phyloP scores from a whole-genome alignment of 2,888 invertebrate species.

The Pyrrhosoma nymphula region DNA sequence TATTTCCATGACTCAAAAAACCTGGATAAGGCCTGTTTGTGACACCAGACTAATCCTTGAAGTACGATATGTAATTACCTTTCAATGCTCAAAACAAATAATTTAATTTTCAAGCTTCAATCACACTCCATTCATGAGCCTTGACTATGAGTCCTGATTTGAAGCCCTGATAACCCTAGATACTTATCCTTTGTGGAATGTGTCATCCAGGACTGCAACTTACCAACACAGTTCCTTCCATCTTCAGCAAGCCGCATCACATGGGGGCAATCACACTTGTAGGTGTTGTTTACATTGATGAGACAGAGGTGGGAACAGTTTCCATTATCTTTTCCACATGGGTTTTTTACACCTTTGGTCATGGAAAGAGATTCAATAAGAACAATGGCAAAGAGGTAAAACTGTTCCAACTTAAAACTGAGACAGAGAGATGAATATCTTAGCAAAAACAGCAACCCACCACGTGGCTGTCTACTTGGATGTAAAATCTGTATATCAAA shows the following conservation, averaged over 20 bases:
- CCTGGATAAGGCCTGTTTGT: no score
- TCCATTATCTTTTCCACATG: constrained; percentile 86
- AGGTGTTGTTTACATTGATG: constrained; percentile 83
- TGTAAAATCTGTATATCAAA: constrained; percentile 93
- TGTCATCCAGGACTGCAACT: constrained; percentile 73
- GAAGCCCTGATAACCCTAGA: not conserved
- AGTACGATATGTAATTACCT: no score
- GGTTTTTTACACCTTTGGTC: constrained; percentile 79
- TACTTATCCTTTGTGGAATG: not conserved
- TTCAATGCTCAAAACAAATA: not conserved
- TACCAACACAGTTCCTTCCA: constrained; percentile 84
- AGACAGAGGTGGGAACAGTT: constrained; percentile 91
- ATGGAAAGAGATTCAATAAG: not conserved
- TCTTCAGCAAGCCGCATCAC: constrained; percentile 88
- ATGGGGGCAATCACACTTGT: constrained; percentile 91
- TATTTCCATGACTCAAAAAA: no score
- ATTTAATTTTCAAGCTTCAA: no score
- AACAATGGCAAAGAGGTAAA: not conserved
- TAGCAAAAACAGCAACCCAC: constrained; percentile 73
- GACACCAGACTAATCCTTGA: no score
- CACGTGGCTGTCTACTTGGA: constrained; percentile 86
- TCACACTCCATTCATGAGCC: not conserved
- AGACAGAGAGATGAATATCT: not conserved
- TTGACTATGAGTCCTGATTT: not conserved
- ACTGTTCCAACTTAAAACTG: no score